A percentile compares a stretch with the other conserved stretches of the same genome.
Conservation (phyloP, 2,113 vertebrate species). For the Ramphastos sulfuratus region DNA sequence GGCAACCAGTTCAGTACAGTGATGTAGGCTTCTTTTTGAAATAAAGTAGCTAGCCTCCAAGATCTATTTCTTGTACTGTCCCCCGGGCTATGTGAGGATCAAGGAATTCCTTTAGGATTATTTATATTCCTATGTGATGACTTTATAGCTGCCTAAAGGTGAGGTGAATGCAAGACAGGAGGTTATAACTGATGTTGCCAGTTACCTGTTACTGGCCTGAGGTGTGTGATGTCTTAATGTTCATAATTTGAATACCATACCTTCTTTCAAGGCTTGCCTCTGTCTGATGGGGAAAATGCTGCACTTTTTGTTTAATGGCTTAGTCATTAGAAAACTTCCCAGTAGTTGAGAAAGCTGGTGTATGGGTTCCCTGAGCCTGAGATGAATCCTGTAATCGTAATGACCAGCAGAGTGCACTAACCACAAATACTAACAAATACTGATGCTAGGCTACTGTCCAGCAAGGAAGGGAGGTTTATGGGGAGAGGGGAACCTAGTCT, state of each 20-base stretch:
- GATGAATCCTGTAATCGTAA: background rate
- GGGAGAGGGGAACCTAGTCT: background rate
- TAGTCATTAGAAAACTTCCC: background rate
- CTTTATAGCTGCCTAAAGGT: background rate
- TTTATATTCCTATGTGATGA: background rate
- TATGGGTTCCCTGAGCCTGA: background rate
- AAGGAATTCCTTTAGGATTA: background rate
- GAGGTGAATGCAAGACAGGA: background rate
- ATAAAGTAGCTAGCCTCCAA: background rate
- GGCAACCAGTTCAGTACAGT: background rate
- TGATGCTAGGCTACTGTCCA: background rate
- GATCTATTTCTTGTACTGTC: background rate
- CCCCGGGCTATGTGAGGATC: background rate
- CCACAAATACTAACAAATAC: background rate
- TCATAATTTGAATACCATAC: background rate
- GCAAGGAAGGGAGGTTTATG: background rate
- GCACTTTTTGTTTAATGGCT: background rate
- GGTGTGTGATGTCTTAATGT: background rate
- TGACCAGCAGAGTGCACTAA: constrained; percentile 55
- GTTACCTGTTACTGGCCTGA: background rate
- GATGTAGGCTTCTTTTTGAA: background rate
- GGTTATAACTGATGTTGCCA: background rate
- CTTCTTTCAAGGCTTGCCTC: background rate
- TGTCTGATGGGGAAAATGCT: background rate
- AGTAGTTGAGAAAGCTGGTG: background rate